These are phyloP conservation scores for Hypselothyrea guttata DNA, from an alignment of 2,888 invertebrate species.

Conservation along the genomic window DNA sequence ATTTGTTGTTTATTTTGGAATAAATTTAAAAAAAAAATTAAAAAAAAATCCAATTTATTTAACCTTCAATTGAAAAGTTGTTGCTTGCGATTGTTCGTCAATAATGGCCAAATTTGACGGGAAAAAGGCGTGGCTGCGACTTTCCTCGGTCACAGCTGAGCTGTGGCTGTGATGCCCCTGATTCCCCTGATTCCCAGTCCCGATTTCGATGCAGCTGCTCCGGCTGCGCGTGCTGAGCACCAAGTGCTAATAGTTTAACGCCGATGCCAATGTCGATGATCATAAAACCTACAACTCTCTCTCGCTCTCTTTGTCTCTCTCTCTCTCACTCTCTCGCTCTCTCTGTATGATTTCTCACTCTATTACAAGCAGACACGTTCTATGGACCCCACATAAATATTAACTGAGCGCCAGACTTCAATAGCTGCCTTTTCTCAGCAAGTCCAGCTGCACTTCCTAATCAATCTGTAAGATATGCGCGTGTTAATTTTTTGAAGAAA, in stretches of 20 bases:
- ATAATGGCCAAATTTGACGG: too few relatives aligned
- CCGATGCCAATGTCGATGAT: slow-evolving; percentile 34
- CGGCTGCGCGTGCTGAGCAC: slow-evolving; percentile 30
- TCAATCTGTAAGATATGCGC: too few relatives aligned
- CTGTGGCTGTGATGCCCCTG: too few relatives aligned
- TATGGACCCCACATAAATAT: slow-evolving; percentile 33
- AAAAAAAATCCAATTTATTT: too few relatives aligned
- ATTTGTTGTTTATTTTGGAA: too few relatives aligned
- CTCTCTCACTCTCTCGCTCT: neutral
- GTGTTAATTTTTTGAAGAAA: too few relatives aligned
- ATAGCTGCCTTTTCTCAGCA: neutral
- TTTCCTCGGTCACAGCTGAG: neutral
- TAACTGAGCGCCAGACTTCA: slow-evolving; percentile 15
- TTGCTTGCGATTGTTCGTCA: too few relatives aligned
- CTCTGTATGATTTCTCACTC: too few relatives aligned
- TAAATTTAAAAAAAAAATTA: too few relatives aligned
- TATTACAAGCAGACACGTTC: slow-evolving; percentile 23
- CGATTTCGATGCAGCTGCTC: slow-evolving; percentile 7
- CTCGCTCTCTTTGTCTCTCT: neutral
- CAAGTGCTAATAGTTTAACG: slow-evolving; percentile 61
- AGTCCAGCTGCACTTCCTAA: too few relatives aligned
- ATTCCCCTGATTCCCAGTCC: neutral
- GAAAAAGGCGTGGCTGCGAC: too few relatives aligned
- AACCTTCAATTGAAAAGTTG: too few relatives aligned
- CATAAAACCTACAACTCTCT: slow-evolving; percentile 26